phyloP scores from a whole-genome alignment of 2,888 invertebrate genomes.

The Sinelater perroti region DNA sequence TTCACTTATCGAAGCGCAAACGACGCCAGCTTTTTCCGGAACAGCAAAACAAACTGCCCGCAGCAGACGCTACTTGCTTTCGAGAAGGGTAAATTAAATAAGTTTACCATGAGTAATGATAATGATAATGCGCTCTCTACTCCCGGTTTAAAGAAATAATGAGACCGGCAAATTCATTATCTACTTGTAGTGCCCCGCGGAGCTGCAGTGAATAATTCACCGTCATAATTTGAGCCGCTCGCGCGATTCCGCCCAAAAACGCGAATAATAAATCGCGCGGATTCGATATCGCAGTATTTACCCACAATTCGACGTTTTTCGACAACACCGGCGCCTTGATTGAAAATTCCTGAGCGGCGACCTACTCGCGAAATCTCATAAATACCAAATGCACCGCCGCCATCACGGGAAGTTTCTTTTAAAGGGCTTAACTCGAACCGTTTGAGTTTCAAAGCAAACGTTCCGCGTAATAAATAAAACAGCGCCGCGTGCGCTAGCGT shows the following conservation, averaged over 20 bases:
- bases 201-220: neutral
- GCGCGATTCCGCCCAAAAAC: neutral
- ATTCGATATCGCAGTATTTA: neutral
- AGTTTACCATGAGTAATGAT: too few relatives aligned
- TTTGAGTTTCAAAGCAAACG: constrained; percentile 48
- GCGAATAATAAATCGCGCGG: neutral
- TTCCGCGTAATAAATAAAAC: constrained; percentile 47
- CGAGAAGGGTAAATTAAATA: too few relatives aligned
- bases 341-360: constrained; percentile 28
- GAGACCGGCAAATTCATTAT: neutral
- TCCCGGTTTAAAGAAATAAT: neutral
- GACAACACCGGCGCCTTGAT: constrained; percentile 21
- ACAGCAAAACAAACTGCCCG: too few relatives aligned
- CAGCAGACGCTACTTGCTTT: too few relatives aligned
- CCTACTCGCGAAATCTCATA: constrained; percentile 32
- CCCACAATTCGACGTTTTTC: too few relatives aligned
- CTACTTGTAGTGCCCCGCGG: neutral
- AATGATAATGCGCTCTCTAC: neutral
- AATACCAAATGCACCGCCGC: constrained; percentile 33
- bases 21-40: too few relatives aligned
- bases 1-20: too few relatives aligned
- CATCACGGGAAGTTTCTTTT: constrained; percentile 40
- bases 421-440: constrained; percentile 45
- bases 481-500: constrained; percentile 44
- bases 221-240: neutral